A percentile compares a stretch with the other conserved stretches of the same genome.
Conservation (phyloP, 2,113 vertebrate species). For the Esox niger region DNA sequence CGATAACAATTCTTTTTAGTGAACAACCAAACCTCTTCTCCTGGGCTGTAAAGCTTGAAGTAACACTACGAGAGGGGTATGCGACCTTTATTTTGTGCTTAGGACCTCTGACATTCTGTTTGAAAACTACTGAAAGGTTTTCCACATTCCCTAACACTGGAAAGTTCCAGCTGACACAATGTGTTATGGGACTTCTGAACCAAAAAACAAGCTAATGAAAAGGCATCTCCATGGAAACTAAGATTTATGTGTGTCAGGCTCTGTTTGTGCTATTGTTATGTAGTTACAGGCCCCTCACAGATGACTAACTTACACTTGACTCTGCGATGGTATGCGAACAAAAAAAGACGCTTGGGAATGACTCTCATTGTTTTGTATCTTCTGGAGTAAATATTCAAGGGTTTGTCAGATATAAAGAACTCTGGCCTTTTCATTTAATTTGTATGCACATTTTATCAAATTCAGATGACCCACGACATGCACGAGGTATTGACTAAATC, state of each 20-base stretch:
- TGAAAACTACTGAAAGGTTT: not conserved
- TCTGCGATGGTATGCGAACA: not conserved
- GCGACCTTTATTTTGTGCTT: not conserved
- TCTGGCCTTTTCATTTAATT: constrained; percentile 40
- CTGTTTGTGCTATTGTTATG: constrained; percentile 49
- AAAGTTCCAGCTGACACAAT: not conserved
- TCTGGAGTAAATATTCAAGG: constrained; percentile 52
- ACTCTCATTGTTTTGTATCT: constrained; percentile 58
- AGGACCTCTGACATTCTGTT: not conserved
- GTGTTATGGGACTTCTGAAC: not conserved
- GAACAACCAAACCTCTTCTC: not conserved
- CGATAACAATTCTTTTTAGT: not conserved
- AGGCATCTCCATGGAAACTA: too few relatives aligned
- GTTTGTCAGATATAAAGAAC: constrained; percentile 29
- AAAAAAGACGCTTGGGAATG: not conserved
- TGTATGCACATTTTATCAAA: constrained; percentile 52
- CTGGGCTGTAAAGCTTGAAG: not conserved
- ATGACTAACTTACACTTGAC: too few relatives aligned
- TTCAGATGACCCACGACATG: constrained; percentile 68
- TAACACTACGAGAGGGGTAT: not conserved
- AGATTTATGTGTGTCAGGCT: constrained; percentile 63
- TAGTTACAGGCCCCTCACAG: too few relatives aligned
- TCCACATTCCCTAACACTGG: not conserved
- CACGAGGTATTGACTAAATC: constrained; percentile 49
- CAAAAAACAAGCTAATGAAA: not conserved